phyloP scores from a whole-genome alignment of 2,888 invertebrate species.

The Eilema depressum region DNA sequence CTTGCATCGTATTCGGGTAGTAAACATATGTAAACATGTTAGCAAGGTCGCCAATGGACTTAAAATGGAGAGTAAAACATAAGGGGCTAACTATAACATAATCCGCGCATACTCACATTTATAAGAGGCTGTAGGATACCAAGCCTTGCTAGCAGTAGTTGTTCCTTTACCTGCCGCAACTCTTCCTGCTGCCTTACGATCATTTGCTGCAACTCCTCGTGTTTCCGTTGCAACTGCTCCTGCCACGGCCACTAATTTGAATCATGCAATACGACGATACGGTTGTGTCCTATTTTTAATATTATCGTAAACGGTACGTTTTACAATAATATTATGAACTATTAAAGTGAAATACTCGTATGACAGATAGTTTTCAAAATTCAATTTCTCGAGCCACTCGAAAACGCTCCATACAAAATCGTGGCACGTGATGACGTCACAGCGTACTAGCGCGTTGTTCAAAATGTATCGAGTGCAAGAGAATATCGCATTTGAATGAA shows the following conservation, averaged over 20 bases:
- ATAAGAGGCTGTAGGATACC: slow-evolving; percentile 87
- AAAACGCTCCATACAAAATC: too few species aligned
- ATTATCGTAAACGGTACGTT: too few species aligned
- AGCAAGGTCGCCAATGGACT: background rate
- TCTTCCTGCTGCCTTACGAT: slow-evolving; percentile 96
- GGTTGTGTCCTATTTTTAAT: too few species aligned
- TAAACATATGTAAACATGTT: background rate
- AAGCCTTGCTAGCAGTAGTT: slow-evolving; percentile 92
- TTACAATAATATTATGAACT: too few species aligned
- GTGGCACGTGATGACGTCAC: too few species aligned
- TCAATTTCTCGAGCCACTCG: too few species aligned
- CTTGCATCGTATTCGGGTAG: too few species aligned
- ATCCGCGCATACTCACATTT: slow-evolving; percentile 65
- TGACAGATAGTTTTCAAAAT: too few species aligned
- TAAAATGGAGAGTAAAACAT: background rate
- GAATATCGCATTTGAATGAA: too few species aligned
- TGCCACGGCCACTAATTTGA: slow-evolving; percentile 82
- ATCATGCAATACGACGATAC: slow-evolving; percentile 58
- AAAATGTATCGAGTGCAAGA: too few species aligned
- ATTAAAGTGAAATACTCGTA: too few species aligned
- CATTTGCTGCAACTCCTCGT: slow-evolving; percentile 94
- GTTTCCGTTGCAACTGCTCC: slow-evolving; percentile 92
- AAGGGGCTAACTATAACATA: background rate
- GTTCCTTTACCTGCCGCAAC: slow-evolving; percentile 94
- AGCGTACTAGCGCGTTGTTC: too few species aligned